Evolutionary conservation across 92 coral and sea anemone genomes (phyloP), one percentile per base, ranked within the genome.

Genomic region (Galaxea fascicularis): DNA sequence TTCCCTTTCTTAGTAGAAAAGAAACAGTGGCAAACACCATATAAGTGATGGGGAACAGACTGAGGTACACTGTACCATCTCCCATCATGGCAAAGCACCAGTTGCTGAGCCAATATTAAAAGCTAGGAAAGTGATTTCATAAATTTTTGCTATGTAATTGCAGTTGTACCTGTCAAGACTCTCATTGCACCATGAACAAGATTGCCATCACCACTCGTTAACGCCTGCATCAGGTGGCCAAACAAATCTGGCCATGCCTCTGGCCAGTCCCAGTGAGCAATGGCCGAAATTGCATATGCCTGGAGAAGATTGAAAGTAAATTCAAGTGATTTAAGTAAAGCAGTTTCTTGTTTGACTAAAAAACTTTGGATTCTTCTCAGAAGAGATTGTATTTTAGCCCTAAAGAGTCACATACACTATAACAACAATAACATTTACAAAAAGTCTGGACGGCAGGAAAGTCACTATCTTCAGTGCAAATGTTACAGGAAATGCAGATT

Each of bases 261-360:
- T 10, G 98, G 98, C 99, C 99, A 96, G 82, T 96, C 99, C 99
- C 99, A 94, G 80, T 94, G 92, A 49, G 99, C 99, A 53, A 96
- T 96, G 31, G 96, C 99, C 3, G 99, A 96, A 83, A 96, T 96
- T 13, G 98, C 99, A 83, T 96, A 96, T 29, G 99, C 99, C 99
- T 96, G 76, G 10, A 71, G 74, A 0, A 18, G 25, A 56, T 6
- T 41, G 20, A 6, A 39, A 71, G 18, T 35, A 71, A 3, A 27
- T 20, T 47, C 44, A 71, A 8, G 22, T 27, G 14, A 22, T 1
- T 26, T n/a, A 18, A 53, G n/a, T 53, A 2, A 12, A 13, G 10
- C 15, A 18, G 58, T 35, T 35, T 35, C 58, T 53, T 53, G n/a
- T 53, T 53, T 13, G 58, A 9, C 58, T 53, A 4, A 53, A 12